These are phyloP conservation scores for Enoplosus armatus DNA, from an alignment of 2,797 vertebrate species.

Conservation along the genomic window DNA sequence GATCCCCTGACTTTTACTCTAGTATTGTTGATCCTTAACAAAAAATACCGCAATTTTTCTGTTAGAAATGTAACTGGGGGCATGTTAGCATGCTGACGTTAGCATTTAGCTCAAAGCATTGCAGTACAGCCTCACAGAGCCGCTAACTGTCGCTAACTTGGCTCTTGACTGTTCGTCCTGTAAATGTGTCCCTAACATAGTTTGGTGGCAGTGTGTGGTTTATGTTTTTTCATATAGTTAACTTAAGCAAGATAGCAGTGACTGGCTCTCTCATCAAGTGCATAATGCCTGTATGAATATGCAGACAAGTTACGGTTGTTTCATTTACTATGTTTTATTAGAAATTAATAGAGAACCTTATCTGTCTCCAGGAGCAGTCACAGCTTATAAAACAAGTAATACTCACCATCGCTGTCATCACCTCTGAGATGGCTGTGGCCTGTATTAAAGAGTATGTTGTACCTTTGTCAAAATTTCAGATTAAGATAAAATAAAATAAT, in stretches of 20 bases:
- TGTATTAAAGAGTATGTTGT: neutral
- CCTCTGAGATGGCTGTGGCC: neutral
- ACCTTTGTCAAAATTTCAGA: constrained; percentile 9
- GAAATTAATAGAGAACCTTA: neutral
- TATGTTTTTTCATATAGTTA: neutral
- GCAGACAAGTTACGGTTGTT: neutral
- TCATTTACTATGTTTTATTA: neutral
- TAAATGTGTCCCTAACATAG: neutral
- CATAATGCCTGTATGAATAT: neutral
- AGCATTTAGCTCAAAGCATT: neutral
- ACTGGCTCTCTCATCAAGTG: neutral
- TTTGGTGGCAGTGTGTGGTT: neutral
- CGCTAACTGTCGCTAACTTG: neutral
- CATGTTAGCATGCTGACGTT: neutral
- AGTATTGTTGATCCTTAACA: too few relatives aligned
- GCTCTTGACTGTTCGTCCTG: neutral
- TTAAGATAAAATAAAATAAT: too few relatives aligned
- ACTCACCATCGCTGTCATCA: neutral
- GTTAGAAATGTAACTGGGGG: too few relatives aligned
- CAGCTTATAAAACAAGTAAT: neutral
- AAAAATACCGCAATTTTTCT: too few relatives aligned
- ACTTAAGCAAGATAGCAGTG: neutral
- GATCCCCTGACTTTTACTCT: neutral
- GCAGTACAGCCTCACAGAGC: neutral
- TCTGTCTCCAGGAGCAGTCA: neutral